Evolutionary conservation across 2,888 invertebrate genomes (phyloP).

Genomic region (Eudasyphora cyanicolor): DNA sequence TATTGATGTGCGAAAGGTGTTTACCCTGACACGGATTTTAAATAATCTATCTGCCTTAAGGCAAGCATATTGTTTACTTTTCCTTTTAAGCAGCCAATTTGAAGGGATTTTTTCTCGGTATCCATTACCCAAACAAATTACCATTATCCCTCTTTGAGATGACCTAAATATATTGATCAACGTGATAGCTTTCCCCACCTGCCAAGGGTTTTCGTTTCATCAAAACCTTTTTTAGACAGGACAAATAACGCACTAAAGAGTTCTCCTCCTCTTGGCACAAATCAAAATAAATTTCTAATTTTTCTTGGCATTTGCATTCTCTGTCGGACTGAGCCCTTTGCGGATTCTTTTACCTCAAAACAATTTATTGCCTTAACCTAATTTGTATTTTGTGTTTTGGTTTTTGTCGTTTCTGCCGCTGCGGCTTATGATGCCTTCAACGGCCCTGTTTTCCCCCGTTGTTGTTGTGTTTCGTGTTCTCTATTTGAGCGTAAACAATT

Average conservation of each 20-base stretch:
- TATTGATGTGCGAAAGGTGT: too few species aligned
- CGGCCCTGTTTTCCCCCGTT: too few species aligned
- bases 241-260: background rate
- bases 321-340: background rate
- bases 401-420: background rate
- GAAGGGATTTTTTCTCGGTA: background rate
- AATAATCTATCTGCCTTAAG: too few species aligned
- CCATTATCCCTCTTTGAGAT: background rate
- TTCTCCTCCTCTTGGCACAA: background rate
- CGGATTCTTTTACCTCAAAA: background rate
- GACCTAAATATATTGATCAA: background rate
- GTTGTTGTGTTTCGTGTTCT: too few species aligned
- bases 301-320: background rate
- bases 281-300: constrained; percentile 22
- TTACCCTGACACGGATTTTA: too few species aligned
- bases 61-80: too few species aligned
- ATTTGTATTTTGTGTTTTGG: background rate
- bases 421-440: background rate
- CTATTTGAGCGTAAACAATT: background rate
- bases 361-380: constrained; percentile 12
- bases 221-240: background rate
- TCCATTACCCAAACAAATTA: background rate
- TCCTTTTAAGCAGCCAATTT: too few species aligned
- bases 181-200: background rate
- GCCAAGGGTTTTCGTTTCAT: background rate